phyloP scores from a whole-genome alignment of 2,888 invertebrate species.

The Ormia ochracea region DNA sequence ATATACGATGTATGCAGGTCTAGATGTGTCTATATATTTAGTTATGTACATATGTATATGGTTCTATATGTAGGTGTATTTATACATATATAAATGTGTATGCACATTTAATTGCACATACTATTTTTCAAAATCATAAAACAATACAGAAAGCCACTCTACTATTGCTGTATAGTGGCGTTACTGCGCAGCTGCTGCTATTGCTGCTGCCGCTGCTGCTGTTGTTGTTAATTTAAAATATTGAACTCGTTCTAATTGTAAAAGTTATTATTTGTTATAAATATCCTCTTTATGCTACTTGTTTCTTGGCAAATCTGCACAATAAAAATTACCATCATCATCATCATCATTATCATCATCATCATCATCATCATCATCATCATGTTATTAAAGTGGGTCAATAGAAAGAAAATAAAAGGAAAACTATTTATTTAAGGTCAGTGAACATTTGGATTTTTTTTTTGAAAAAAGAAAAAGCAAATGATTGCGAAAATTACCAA shows the following conservation, averaged over 20 bases:
- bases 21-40: conserved; percentile 2
- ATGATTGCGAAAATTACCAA: conserved; percentile 17
- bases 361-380: conserved; percentile 16
- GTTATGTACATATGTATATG: background rate
- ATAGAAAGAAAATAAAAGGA: conserved; percentile 22
- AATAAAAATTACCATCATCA: conserved; percentile 12
- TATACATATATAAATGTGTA: background rate
- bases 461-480: too few species aligned
- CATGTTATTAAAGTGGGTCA: conserved; percentile 44
- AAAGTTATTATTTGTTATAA: conserved; percentile 36
- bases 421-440: conserved; percentile 47
- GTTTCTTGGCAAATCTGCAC: conserved; percentile 6
- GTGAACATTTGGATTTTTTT: conserved; percentile 22
- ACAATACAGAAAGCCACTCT: conserved; percentile 12
- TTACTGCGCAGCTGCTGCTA: background rate
- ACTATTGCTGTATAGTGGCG: conserved; percentile 17
- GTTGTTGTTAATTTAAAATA: conserved; percentile 11
- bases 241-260: conserved; percentile 8
- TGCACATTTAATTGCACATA: background rate
- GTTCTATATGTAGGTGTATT: background rate
- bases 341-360: background rate
- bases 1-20: background rate
- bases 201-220: background rate
- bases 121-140: conserved; percentile 42
- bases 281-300: conserved; percentile 1